phyloP scores from a whole-genome alignment of 2,113 vertebrate species.

The Microtus pennsylvanicus region DNA sequence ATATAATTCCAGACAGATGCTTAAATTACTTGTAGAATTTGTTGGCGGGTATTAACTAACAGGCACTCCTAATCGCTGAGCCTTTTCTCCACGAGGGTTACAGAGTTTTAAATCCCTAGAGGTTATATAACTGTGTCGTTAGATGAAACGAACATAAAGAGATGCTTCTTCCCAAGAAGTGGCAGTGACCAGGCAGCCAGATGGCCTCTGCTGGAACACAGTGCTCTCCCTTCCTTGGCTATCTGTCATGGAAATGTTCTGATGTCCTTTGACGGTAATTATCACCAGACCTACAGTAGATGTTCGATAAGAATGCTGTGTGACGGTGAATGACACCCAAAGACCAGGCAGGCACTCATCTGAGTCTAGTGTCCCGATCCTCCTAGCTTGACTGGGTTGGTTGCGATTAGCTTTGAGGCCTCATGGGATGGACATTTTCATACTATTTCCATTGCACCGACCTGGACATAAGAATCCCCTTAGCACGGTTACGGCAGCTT shows the following conservation, averaged over 20 bases:
- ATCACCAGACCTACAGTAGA: not conserved
- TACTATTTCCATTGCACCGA: not conserved
- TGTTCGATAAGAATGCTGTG: not conserved
- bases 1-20: not conserved
- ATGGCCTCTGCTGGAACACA: not conserved
- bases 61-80: not conserved
- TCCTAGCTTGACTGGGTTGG: not conserved
- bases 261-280: not conserved
- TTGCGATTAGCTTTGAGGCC: not conserved
- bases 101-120: not conserved
- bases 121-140: not conserved
- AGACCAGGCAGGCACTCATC: not conserved
- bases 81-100: not conserved
- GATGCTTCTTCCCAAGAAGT: not conserved
- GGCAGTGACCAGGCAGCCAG: not conserved
- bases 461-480: not conserved
- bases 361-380: not conserved
- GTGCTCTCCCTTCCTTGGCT: not conserved
- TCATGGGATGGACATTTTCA: not conserved
- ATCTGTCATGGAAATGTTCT: not conserved
- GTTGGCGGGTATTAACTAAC: constrained; percentile 8
- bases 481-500: not conserved
- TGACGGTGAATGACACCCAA: not conserved
- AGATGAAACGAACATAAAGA: not conserved
- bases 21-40: constrained; percentile 49